Evolutionary conservation across 2,888 invertebrate species (phyloP), one percentile per base, ranked within the genome.

Genomic region (Apamea epomidion): DNA sequence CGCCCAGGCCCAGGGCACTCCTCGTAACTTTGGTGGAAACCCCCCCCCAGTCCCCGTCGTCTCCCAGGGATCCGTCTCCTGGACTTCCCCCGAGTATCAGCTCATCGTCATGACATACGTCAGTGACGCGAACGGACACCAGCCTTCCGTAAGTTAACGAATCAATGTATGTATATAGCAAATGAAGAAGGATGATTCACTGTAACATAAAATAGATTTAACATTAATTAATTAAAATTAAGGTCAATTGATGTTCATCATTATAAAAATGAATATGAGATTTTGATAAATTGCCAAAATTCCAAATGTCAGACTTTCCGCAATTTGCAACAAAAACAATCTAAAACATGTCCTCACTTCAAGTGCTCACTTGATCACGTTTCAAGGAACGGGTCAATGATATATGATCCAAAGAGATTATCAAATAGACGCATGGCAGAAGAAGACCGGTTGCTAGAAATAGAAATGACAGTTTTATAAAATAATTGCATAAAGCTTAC

Each of bases 91-190:
- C 25, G 98, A 98, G 87, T 98, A 98, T 8, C 92, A 96, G 54
- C 96, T 95, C 25, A 95, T 98, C 88, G 92, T 94, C 42, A 91
- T 98, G 82, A 93, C 95, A 68, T 98, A 98, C 94, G 91, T 97
- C 81, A 98, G 98, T 86, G 98, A 98, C 90, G 98, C 98, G 93
- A 97, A 98, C 85, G 98, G 98, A 81, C 98, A 97, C 97, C 97
- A 97, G 87, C 97, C 98, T 42, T 94, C 96, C 91, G 98, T 95
- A 74, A 76, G 76, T 76, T 21, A 21, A 54, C 16, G 0, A 37
- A 32, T 76, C 14, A 58, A 67, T 37, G 12, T 58, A 67, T 37
- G 12, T 58, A 51, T 29, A 29, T 32, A 64, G 21, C 14, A 18
- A 25, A 32, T 29, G 3, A 69, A 48, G 8, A 62, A 62, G 3